Conservation (phyloP, 1,140 invertebrate genomes). For the Microplitis demolitor region DNA sequence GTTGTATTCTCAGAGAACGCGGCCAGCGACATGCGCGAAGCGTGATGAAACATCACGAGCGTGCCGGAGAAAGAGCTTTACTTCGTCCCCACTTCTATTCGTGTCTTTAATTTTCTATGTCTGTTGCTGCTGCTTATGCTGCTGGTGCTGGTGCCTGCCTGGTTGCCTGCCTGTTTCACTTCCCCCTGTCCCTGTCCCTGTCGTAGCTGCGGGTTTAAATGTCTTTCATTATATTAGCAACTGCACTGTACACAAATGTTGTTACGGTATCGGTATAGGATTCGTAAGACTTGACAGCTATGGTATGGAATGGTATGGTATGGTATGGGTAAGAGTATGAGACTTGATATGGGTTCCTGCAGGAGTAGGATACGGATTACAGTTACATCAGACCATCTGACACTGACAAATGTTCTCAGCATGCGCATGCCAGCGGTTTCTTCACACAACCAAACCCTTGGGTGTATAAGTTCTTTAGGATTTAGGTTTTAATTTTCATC, state of each 20-base stretch:
- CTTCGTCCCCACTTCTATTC: constrained; percentile 7
- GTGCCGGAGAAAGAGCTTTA: constrained; percentile 20
- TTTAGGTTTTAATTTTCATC: too few species aligned
- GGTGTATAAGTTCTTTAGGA: too few species aligned
- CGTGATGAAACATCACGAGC: constrained; percentile 25
- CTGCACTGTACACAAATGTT: too few species aligned
- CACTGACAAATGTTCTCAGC: not conserved
- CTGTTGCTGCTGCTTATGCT: not conserved
- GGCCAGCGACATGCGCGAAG: constrained; percentile 37
- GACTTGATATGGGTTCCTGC: not conserved
- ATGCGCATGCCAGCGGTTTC: too few species aligned
- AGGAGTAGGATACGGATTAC: too few species aligned
- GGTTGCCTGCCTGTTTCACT: not conserved
- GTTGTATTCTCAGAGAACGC: constrained; percentile 44
- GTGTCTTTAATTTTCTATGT: constrained; percentile 7
- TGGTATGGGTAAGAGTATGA: not conserved
- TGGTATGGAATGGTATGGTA: too few species aligned
- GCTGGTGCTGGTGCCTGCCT: not conserved
- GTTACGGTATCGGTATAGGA: too few species aligned
- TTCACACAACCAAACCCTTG: too few species aligned
- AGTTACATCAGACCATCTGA: not conserved
- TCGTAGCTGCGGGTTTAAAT: too few species aligned
- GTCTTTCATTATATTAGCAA: too few species aligned
- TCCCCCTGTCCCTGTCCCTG: not conserved
- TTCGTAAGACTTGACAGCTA: too few species aligned